Conservation (phyloP, 2,113 vertebrate genomes). For the Atherinomorus stipes region DNA sequence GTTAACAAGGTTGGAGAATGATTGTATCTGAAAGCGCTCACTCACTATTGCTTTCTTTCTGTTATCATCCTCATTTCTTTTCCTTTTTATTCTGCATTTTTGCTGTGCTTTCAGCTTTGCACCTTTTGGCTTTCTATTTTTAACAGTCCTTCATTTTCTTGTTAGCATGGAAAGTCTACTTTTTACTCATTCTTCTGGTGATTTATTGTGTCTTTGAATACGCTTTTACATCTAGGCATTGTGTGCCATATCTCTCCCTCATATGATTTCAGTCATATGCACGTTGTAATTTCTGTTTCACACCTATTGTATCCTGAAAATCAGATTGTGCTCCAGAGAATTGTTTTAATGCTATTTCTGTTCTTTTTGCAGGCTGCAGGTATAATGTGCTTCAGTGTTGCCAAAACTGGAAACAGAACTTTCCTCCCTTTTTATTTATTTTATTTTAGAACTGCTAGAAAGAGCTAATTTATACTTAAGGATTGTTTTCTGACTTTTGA, state of each 20-base stretch:
- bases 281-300: slow-evolving; percentile 5
- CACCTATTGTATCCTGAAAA: slow-evolving; percentile 6
- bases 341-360: background rate
- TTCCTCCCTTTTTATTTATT: background rate
- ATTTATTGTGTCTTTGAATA: slow-evolving; percentile 30
- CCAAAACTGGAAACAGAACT: background rate
- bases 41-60: background rate
- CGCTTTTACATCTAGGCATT: slow-evolving; percentile 17
- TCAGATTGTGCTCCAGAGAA: background rate
- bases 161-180: background rate
- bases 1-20: background rate
- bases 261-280: background rate
- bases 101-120: slow-evolving; percentile 11
- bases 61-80: background rate
- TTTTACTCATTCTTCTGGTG: slow-evolving; percentile 8
- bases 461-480: background rate
- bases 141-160: slow-evolving; percentile 12
- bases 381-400: slow-evolving; percentile 1
- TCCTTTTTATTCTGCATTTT: slow-evolving; percentile 7
- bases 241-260: slow-evolving; percentile 14
- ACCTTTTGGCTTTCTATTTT: slow-evolving; percentile 17
- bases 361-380: slow-evolving; percentile 11
- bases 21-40: slow-evolving; percentile 4
- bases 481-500: background rate
- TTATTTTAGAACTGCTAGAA: background rate